A percentile compares a stretch with the other conserved stretches of the same genome.
phyloP scores from a whole-genome alignment of 2,888 invertebrate genomes.

The Phortica okadai region DNA sequence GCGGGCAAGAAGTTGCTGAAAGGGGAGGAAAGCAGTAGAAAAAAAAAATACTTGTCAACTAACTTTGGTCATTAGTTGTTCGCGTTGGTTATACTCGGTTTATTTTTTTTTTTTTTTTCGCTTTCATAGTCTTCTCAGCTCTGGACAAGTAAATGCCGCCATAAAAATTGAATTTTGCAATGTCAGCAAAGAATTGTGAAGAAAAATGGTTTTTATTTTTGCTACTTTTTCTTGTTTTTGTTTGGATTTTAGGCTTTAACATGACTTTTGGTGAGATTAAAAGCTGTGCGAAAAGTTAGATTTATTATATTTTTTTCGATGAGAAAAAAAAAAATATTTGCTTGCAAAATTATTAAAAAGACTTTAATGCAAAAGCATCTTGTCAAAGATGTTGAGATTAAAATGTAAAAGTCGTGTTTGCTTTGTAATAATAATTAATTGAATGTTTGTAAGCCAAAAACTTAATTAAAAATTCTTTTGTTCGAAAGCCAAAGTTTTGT shows the following conservation, averaged over 20 bases:
- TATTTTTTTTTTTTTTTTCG: neutral
- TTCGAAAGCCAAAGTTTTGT: neutral
- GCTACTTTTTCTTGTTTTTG: too few relatives aligned
- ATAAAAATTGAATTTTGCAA: slow-evolving; percentile 1
- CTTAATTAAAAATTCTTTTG: too few relatives aligned
- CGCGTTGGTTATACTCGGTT: neutral
- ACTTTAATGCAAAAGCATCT: too few relatives aligned
- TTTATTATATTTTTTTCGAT: neutral
- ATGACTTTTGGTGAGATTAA: too few relatives aligned
- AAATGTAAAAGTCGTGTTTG: neutral
- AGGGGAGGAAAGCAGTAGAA: neutral
- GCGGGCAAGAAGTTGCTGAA: neutral
- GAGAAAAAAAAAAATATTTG: neutral
- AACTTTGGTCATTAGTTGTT: slow-evolving; percentile 30
- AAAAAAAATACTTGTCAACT: slow-evolving; percentile 1
- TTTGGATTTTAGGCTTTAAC: too few relatives aligned
- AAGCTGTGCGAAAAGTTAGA: neutral
- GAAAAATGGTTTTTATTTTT: neutral
- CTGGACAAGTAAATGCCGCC: neutral
- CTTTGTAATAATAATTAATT: neutral
- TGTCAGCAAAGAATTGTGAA: neutral
- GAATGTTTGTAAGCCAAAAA: too few relatives aligned
- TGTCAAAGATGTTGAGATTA: neutral
- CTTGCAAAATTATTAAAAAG: too few relatives aligned
- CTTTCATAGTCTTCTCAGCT: neutral